Base-by-base conservation (phyloP, 2,113 vertebrate species). In the Tretioscincus oriximinensis region DNA sequence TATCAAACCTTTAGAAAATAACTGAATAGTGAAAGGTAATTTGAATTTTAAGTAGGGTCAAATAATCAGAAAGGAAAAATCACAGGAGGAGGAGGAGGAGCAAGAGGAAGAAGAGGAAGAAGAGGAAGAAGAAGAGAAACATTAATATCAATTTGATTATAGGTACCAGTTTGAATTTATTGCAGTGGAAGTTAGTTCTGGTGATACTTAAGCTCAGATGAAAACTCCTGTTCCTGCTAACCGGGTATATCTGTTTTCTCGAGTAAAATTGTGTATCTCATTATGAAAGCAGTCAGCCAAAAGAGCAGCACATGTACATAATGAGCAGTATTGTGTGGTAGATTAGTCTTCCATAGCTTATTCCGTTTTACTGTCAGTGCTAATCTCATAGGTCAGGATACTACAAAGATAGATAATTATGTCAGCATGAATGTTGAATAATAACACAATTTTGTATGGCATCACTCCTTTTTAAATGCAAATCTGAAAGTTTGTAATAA, bases 221-320 rank as follows among this genome's bases (percentile, higher is more conserved):
- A 1, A 87, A 58, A 61, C 76, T 54, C 16, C 76, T 83, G 68
- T 21, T 79, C 20, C 4, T 63, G 5, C 47, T 60, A 20, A 1
- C 76, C 90, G 29, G 77, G 81, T 81, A 76, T 29, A 45, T 86
- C 89, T 88, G n/a, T 24, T 73, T n/a, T 86, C 86, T 85, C 63
- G 7, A 68, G 41, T 65, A 91, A 85, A 51, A 85, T 91, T 73
- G 76, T 85, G 35, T 83, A 81, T 84, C 24, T 86, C 73, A 28
- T 88, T 84, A 80, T 18, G 51, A 61, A 74, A 20, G 12, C 31
- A 63, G 20, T 82, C 28, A 68, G 35, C 49, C 0, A 0, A 21
- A 58, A 28, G 31, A 21, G 26, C 65, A 82, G 18, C 64, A 24
- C 35, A 73, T 86, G 5, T 80, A 35, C 80, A 77, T 82, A 81